Evolutionary conservation across 53 echinoderm and acorn worm genomes (phyloP).

Genomic region (Pentamera pediparva): DNA sequence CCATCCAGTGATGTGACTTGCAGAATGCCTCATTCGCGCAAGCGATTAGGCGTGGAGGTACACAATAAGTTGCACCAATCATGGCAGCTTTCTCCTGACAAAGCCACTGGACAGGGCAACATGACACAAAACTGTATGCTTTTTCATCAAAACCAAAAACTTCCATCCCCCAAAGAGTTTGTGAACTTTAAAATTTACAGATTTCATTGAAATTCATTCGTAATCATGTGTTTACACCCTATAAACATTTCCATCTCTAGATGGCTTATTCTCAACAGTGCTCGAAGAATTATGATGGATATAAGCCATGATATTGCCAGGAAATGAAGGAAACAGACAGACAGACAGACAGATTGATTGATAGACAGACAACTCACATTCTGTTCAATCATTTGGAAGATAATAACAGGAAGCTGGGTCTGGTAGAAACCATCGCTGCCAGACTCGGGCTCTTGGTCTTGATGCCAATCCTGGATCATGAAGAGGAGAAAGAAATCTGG

Average conservation of each 20-base stretch:
- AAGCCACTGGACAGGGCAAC: too few species aligned
- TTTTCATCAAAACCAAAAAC: too few species aligned
- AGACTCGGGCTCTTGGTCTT: conserved; percentile 63
- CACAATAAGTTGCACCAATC: too few species aligned
- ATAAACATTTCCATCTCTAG: not conserved
- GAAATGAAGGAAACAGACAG: not conserved
- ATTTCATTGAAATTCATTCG: too few species aligned
- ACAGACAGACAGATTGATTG: not conserved
- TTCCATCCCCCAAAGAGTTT: too few species aligned
- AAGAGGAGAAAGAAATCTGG: not conserved
- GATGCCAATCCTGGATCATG: conserved; percentile 74
- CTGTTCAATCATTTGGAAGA: conserved; percentile 98
- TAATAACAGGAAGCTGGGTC: conserved; percentile 83
- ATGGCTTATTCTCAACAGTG: not conserved
- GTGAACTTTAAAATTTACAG: too few species aligned
- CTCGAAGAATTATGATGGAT: not conserved
- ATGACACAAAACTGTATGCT: too few species aligned
- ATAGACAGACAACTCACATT: conserved; percentile 55
- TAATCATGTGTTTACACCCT: too few species aligned
- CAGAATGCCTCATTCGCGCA: too few species aligned
- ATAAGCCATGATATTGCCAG: not conserved
- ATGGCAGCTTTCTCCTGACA: too few species aligned
- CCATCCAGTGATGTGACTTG: too few species aligned
- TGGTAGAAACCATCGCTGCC: conserved; percentile 82
- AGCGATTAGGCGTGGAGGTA: too few species aligned